Conservation (phyloP, 2,113 vertebrate species). For the Scomber colias region DNA sequence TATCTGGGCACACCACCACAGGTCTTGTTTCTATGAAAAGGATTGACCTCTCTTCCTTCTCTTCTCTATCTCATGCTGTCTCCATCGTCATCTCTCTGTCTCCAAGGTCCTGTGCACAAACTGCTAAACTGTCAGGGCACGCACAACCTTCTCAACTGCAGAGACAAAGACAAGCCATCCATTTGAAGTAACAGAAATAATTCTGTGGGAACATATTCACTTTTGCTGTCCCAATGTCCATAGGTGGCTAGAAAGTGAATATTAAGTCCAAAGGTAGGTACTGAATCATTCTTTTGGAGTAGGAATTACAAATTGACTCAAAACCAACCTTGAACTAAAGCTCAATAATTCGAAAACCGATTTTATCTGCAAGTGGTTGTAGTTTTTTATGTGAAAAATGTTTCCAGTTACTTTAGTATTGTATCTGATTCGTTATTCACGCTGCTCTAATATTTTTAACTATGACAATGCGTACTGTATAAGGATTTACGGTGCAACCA, state of each 20-base stretch:
- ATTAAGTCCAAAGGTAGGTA: neutral
- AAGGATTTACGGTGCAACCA: too few relatives aligned
- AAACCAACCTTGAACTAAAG: neutral
- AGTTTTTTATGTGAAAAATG: neutral
- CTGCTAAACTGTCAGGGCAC: slow-evolving; percentile 38
- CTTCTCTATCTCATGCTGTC: slow-evolving; percentile 8
- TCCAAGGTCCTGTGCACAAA: slow-evolving; percentile 36
- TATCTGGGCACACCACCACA: slow-evolving; percentile 22
- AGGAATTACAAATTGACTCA: neutral
- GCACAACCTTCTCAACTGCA: slow-evolving; percentile 35
- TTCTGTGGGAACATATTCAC: slow-evolving; percentile 30
- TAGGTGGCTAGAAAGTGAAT: neutral
- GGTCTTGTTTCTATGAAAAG: slow-evolving; percentile 28
- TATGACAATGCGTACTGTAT: neutral
- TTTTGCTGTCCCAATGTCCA: neutral
- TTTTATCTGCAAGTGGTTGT: neutral
- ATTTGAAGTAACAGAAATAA: slow-evolving; percentile 35
- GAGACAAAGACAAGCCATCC: slow-evolving; percentile 27
- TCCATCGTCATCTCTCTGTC: slow-evolving; percentile 26
- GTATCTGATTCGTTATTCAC: neutral
- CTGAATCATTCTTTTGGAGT: neutral
- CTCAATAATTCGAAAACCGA: neutral
- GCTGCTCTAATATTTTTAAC: neutral
- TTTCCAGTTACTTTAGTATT: neutral
- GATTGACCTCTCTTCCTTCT: slow-evolving; percentile 42